Percentiles rank a stretch among this genome's conserved stretches.
Conservation (phyloP, 2,797 vertebrate species). For the Cossypha dichroa region DNA sequence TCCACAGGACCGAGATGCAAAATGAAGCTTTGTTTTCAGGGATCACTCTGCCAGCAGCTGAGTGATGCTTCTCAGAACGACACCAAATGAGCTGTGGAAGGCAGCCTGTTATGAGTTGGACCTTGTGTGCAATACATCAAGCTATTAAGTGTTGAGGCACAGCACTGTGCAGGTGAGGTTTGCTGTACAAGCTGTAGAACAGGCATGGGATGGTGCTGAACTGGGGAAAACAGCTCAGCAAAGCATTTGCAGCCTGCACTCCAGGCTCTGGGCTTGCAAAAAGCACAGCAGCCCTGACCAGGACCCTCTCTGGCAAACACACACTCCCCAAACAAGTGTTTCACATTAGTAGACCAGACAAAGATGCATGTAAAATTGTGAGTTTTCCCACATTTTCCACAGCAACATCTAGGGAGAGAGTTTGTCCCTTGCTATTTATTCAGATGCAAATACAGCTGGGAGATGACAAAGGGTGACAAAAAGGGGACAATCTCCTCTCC, state of each 20-base stretch:
- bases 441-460: not conserved
- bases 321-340: not conserved
- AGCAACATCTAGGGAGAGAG: not conserved
- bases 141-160: not conserved
- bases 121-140: conserved; percentile 16
- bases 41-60: not conserved
- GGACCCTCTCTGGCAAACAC: not conserved
- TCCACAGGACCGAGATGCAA: not conserved
- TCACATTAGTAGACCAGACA: not conserved
- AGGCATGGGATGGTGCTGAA: not conserved
- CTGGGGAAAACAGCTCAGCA: not conserved
- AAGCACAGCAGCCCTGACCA: not conserved
- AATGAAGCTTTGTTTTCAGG: conserved; percentile 36
- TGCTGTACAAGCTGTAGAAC: not conserved
- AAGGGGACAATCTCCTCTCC: not conserved
- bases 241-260: not conserved
- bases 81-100: conserved; percentile 49
- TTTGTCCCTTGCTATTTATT: not conserved
- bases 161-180: not conserved
- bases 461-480: not conserved
- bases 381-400: not conserved
- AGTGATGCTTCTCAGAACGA: conserved; percentile 15
- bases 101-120: not conserved
- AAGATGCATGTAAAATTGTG: not conserved
- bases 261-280: not conserved